Evolutionary conservation across 2,888 invertebrate genomes (phyloP).

Genomic region (Oxytorus armatus): DNA sequence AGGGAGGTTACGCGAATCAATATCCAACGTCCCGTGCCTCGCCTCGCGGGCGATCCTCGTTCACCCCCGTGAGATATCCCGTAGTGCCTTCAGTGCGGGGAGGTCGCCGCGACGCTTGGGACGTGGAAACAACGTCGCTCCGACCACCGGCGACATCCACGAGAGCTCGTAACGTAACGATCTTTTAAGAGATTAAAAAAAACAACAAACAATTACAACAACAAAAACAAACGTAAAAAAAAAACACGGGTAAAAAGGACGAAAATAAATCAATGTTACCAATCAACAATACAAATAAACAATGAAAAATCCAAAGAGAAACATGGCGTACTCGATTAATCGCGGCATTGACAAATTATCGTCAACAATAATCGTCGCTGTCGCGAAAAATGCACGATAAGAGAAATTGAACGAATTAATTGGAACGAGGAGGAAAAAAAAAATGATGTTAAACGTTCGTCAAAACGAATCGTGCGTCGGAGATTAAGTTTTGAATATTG

Average conservation of each 20-base stretch:
- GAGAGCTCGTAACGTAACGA: conserved; percentile 21
- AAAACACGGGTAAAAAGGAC: conserved; percentile 7
- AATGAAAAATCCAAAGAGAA: conserved; percentile 2
- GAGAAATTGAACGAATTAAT: not conserved
- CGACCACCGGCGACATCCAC: conserved; percentile 74
- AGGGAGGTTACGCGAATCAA: conserved; percentile 65
- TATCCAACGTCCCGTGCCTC: conserved; percentile 74
- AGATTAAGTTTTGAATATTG: conserved; percentile 42
- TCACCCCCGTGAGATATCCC: conserved; percentile 73
- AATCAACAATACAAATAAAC: not conserved
- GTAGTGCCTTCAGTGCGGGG: conserved; percentile 81
- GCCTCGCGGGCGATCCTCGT: conserved; percentile 76
- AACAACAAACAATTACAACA: conserved; percentile 10
- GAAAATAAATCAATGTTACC: conserved; percentile 10
- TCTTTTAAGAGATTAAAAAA: conserved; percentile 2
- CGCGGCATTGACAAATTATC: not conserved
- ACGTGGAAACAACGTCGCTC: conserved; percentile 78
- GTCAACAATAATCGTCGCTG: not conserved
- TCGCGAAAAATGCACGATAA: not conserved
- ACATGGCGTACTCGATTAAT: not conserved
- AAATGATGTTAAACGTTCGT: not conserved
- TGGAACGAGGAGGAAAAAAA: conserved; percentile 1
- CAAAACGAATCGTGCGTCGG: conserved; percentile 22
- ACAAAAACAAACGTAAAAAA: not conserved
- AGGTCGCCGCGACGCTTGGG: conserved; percentile 81